phyloP scores from a whole-genome alignment of 2,113 vertebrate species.

The Xiphophorus maculatus region DNA sequence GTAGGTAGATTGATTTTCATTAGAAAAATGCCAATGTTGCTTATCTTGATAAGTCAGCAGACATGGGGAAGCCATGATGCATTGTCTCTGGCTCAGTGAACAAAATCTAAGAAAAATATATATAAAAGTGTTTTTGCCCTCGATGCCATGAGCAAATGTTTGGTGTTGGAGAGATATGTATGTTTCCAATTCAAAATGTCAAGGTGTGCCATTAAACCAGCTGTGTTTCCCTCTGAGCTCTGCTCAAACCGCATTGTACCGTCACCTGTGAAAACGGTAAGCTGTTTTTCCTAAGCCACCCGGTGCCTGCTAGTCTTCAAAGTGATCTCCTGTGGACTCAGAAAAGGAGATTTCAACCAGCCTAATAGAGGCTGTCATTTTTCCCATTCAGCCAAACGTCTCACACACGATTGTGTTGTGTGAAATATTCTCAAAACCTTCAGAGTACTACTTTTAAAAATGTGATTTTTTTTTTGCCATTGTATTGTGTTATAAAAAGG shows the following conservation, averaged over 20 bases:
- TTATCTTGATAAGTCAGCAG: not conserved
- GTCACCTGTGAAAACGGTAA: slow-evolving; percentile 14
- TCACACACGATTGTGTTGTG: not conserved
- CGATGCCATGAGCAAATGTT: not conserved
- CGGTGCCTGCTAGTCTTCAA: not conserved
- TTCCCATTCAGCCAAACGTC: slow-evolving; percentile 6
- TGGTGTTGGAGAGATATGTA: slow-evolving; percentile 6
- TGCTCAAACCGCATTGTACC: slow-evolving; percentile 1
- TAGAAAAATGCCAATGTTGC: not conserved
- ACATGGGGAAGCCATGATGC: not conserved
- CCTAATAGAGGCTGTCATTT: slow-evolving; percentile 1
- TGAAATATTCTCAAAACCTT: not conserved
- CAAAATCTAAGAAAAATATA: slow-evolving; percentile 13
- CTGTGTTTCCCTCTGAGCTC: not conserved
- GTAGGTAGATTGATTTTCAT: not conserved
- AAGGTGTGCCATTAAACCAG: slow-evolving; percentile 28
- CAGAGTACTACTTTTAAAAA: not conserved
- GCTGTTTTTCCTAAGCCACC: not conserved
- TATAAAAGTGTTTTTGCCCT: not conserved
- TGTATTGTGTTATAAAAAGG: not conserved
- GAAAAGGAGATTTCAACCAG: not conserved
- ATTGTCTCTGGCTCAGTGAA: not conserved
- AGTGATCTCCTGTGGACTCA: slow-evolving; percentile 4
- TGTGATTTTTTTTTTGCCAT: not conserved
- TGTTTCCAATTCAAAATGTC: slow-evolving; percentile 30